A percentile compares a stretch with the other conserved stretches of the same genome.
phyloP scores from a whole-genome alignment of 1,140 invertebrate species.

The Diuraphis noxia region DNA sequence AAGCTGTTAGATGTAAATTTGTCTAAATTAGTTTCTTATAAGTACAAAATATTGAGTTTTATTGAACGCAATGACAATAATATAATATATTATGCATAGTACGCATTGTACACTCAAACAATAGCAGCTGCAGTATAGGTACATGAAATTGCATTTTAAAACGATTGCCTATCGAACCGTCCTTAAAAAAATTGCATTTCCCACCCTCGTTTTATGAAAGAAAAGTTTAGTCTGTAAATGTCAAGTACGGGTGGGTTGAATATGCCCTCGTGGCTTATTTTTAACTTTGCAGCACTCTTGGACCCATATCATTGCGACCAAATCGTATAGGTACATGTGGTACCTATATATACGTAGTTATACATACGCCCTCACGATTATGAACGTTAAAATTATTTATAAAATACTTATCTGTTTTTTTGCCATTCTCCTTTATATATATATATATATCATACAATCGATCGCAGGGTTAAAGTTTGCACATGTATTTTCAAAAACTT shows the following conservation, averaged over 20 bases:
- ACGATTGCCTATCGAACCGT: not conserved
- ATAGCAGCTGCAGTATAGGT: too few species aligned
- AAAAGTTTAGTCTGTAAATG: not conserved
- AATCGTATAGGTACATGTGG: not conserved
- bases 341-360: not conserved
- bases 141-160: not conserved
- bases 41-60: not conserved
- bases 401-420: not conserved
- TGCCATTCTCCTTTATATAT: not conserved
- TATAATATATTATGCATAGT: too few species aligned
- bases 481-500: not conserved
- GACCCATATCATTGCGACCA: not conserved
- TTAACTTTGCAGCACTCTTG: not conserved
- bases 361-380: not conserved
- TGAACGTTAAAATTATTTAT: not conserved
- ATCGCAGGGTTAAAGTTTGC: not conserved
- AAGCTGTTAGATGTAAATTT: too few species aligned
- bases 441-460: not conserved
- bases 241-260: not conserved
- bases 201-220: not conserved
- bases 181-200: not conserved
- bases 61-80: not conserved
- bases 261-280: not conserved
- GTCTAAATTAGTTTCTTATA: not conserved
- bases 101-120: not conserved